These are phyloP conservation scores for Alectoris magna DNA, from an alignment of 2,797 vertebrate genomes.

Conservation along the genomic window DNA sequence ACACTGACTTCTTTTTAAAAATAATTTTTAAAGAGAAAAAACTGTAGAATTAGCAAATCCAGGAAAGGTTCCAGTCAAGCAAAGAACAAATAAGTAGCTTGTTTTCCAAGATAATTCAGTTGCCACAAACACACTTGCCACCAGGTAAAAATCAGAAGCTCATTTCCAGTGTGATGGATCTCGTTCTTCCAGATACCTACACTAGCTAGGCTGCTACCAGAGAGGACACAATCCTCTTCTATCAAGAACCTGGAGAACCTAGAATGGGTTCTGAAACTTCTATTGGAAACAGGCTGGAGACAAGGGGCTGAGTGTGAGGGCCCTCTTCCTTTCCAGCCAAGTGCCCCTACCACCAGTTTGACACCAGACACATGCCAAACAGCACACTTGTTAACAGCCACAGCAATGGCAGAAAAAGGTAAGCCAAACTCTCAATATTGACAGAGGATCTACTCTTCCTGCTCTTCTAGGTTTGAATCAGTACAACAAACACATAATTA, in stretches of 20 bases:
- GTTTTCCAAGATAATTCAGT: not conserved
- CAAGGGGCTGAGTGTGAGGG: not conserved
- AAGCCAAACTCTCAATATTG: not conserved
- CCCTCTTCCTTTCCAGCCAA: not conserved
- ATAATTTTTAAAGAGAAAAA: not conserved
- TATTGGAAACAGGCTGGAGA: not conserved
- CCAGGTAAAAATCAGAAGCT: not conserved
- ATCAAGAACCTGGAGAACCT: not conserved
- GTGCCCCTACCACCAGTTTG: not conserved
- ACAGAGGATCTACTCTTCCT: not conserved
- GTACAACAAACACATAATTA: not conserved
- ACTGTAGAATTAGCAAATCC: not conserved
- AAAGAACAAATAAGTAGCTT: not conserved
- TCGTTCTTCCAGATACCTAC: not conserved
- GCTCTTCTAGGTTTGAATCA: not conserved
- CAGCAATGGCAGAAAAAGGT: not conserved
- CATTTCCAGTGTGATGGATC: not conserved
- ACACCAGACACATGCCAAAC: not conserved
- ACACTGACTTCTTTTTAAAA: not conserved
- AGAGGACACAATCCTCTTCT: not conserved
- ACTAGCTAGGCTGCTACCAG: not conserved
- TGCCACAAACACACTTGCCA: not conserved
- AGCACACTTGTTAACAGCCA: not conserved
- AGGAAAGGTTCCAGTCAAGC: not conserved
- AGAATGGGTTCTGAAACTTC: rapidly evolving